Evolutionary conservation across 2,797 vertebrate species (phyloP).

Genomic region (Erpetoichthys calabaricus): DNA sequence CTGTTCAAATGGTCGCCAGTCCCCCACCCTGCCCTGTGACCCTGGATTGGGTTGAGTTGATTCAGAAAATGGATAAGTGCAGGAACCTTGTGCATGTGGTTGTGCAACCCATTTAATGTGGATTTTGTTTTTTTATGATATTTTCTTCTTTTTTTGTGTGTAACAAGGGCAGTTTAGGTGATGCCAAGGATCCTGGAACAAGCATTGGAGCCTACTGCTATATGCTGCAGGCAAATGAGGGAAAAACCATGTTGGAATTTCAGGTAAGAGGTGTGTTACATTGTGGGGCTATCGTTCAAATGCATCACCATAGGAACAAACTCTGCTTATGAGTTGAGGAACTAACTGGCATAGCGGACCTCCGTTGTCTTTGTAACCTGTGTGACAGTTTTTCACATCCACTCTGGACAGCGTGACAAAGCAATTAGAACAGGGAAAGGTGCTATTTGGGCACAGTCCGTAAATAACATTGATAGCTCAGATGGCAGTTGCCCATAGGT

Average conservation of each 20-base stretch:
- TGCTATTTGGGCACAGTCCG: too few relatives aligned
- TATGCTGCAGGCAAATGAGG: slow-evolving; percentile 65
- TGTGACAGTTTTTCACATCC: background rate
- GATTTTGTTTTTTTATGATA: slow-evolving; percentile 1
- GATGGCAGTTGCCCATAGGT: too few relatives aligned
- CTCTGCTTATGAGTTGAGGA: background rate
- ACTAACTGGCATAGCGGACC: background rate
- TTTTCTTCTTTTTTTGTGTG: slow-evolving; percentile 17
- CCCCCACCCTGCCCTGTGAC: background rate
- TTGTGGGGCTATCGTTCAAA: too few relatives aligned
- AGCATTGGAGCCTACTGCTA: slow-evolving; percentile 73
- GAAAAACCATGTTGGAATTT: slow-evolving; percentile 79
- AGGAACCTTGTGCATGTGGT: too few relatives aligned
- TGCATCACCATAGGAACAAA: background rate
- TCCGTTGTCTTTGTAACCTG: background rate
- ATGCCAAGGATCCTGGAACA: slow-evolving; percentile 65
- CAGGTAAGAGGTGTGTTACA: slow-evolving; percentile 46
- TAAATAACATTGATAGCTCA: too few relatives aligned
- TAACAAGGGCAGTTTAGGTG: slow-evolving; percentile 56
- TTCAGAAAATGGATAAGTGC: too few relatives aligned
- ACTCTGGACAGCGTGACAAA: too few relatives aligned
- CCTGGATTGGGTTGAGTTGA: too few relatives aligned
- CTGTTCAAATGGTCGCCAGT: too few relatives aligned
- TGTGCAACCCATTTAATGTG: too few relatives aligned
- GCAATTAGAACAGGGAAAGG: too few relatives aligned